These are phyloP conservation scores for Andrena camellia DNA, from an alignment of 2,888 invertebrate genomes.

Conservation along the genomic window DNA sequence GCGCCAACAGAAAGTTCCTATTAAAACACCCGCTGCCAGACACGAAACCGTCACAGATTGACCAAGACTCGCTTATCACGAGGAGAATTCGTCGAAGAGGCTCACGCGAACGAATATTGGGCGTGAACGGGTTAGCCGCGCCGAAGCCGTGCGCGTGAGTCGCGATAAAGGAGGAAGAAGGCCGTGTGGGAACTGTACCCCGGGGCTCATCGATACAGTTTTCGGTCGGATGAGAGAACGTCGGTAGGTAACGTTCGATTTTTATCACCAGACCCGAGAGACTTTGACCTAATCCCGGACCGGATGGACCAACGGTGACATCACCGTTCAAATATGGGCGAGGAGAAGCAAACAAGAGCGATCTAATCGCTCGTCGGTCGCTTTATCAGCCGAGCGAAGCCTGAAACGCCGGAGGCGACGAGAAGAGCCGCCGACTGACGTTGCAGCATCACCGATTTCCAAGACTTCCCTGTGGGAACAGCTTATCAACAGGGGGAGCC, in stretches of 20 bases:
- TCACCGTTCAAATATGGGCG: constrained; percentile 83
- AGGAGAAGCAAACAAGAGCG: constrained; percentile 81
- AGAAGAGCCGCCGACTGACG: constrained; percentile 70
- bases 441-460: constrained; percentile 73
- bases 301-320: constrained; percentile 83
- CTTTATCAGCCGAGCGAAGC: constrained; percentile 73
- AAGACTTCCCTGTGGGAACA: constrained; percentile 43
- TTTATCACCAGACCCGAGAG: constrained; percentile 64
- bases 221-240: constrained; percentile 23
- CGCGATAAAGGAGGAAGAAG: no score
- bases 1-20: no score
- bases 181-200: no score
- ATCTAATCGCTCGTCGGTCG: constrained; percentile 79
- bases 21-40: no score
- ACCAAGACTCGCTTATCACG: no score
- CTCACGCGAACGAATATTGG: no score
- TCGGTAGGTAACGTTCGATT: constrained; percentile 46
- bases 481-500: constrained; percentile 30
- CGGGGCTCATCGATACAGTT: neutral
- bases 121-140: no score
- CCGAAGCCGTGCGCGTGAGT: no score
- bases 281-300: constrained; percentile 77
- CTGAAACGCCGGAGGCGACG: constrained; percentile 42
- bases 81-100: no score
- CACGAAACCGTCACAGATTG: no score